Evolutionary conservation across 2,797 vertebrate species (phyloP), one percentile per base, ranked within the genome.

Genomic region (Molossus molossus): DNA sequence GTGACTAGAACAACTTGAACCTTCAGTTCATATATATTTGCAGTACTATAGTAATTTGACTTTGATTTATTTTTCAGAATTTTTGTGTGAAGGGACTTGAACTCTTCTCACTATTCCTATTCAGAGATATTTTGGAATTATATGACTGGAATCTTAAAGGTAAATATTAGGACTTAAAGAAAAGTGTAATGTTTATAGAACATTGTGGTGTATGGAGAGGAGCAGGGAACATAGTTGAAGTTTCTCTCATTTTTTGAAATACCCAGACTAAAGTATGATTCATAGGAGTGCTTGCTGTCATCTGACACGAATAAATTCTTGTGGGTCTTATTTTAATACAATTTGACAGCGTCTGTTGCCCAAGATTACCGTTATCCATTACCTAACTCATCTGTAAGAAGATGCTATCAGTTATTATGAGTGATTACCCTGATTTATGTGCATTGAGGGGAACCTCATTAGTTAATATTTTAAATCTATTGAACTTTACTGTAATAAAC

Each of bases 141-240:
- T 99, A 99, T 55, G 99, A 99, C 98, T 99, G 99, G 99, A 99
- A 99, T 98, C 99, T 99, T 97, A 99, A 98, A 98, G 99, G 99
- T 99, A 98, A 96, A 3, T 96, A 93, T 69, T n/a, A 97, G 81
- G n/a, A 69, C 89, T 85, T 70, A 65, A 90, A 79, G 57, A 82
- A 81, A 92, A 96, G 10, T 48, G 8, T 65, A 37, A 27, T 75
- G 18, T 45, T 94, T 88, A 1, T 87, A 67, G 70, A 86, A 86
- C 0, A 17, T 86, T 77, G 27, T 69, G 18, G 12, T 57, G 13
- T 84, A 11, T 94, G 40, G 2, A 8, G 21, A 10, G 14, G 14
- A 21, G 69, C 15, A 10, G n/a, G 20, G 55, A 9, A 15, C 0
- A 12, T 60, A 65, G 58, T 90, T 92, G 69, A 94, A 85, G 53